Percentiles rank a stretch among this genome's conserved stretches.
These are phyloP conservation scores for Bolborhynchus lineola DNA, from an alignment of 2,113 vertebrate genomes.

Conservation along the genomic window DNA sequence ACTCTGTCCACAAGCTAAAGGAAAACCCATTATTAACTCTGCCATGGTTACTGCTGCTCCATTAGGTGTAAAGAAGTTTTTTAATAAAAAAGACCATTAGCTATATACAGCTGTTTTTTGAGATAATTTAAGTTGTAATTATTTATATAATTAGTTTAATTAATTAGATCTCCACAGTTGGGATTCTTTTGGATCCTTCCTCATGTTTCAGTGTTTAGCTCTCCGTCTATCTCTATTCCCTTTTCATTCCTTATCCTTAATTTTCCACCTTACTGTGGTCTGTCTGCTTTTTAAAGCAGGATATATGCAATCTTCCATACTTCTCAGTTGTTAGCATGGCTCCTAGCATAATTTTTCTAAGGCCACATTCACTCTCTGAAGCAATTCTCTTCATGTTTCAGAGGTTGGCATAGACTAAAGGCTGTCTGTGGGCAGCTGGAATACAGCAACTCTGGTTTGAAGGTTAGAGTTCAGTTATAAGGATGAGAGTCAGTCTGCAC, in stretches of 20 bases:
- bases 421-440: neutral
- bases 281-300: neutral
- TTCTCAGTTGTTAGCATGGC: fast-evolving
- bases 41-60: neutral
- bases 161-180: neutral
- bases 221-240: neutral
- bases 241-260: neutral
- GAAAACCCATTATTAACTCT: neutral
- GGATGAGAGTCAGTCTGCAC: neutral
- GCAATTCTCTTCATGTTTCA: neutral
- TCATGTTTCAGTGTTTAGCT: neutral
- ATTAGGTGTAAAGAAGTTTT: neutral
- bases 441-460: neutral
- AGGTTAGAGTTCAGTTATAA: neutral
- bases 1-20: neutral
- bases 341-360: neutral
- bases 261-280: neutral
- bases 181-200: neutral
- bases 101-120: neutral
- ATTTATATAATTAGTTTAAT: neutral
- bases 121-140: neutral
- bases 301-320: neutral
- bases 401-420: neutral
- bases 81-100: neutral
- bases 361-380: neutral